Evolutionary conservation across 2,113 vertebrate genomes (phyloP).

Genomic region (Tringa solitaria): DNA sequence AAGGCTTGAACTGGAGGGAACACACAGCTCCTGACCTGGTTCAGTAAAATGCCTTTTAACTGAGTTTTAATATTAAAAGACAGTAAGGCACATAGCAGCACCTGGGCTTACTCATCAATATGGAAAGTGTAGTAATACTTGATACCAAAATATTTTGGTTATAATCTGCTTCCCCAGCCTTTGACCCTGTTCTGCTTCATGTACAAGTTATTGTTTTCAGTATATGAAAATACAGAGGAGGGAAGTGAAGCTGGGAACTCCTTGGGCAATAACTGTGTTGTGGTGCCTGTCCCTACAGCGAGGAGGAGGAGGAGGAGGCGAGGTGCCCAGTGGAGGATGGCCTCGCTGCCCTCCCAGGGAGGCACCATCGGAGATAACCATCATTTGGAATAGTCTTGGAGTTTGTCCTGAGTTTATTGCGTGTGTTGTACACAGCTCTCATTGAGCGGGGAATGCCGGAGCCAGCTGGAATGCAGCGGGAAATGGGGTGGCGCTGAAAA

Average conservation of each 20-base stretch:
- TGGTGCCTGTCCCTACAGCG: fast-evolving
- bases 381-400: neutral
- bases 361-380: fast-evolving
- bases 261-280: neutral
- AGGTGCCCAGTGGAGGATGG: neutral
- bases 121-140: neutral
- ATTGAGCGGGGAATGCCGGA: neutral
- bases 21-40: neutral
- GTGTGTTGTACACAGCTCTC: fast-evolving
- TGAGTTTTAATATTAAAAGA: neutral
- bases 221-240: neutral
- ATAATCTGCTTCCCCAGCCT: neutral
- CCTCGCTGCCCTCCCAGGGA: neutral
- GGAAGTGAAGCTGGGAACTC: neutral
- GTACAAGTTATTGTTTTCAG: neutral
- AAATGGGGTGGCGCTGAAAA: neutral
- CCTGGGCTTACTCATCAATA: neutral
- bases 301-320: neutral
- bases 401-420: neutral
- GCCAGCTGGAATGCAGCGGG: neutral
- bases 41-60: conserved; percentile 8
- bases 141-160: neutral
- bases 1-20: neutral
- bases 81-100: neutral
- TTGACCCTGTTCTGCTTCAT: neutral